Evolutionary conservation across 2,888 invertebrate genomes (phyloP).

Genomic region (Agrilus biguttatus): DNA sequence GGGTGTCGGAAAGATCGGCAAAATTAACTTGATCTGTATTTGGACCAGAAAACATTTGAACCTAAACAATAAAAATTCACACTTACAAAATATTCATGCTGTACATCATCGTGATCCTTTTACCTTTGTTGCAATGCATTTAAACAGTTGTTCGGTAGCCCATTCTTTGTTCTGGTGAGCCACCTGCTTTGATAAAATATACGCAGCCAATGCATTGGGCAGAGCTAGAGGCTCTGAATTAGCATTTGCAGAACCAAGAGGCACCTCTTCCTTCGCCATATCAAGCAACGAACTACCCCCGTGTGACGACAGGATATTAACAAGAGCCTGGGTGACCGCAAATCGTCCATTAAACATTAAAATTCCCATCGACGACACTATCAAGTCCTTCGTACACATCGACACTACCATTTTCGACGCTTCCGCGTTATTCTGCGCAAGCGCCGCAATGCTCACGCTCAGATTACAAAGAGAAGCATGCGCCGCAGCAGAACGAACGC

Average conservation of each 20-base stretch:
- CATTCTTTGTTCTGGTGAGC: constrained; percentile 39
- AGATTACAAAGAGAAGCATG: constrained; percentile 26
- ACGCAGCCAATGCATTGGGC: constrained; percentile 44
- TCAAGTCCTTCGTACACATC: constrained; percentile 38
- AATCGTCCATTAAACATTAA: constrained; percentile 27
- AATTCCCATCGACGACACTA: constrained; percentile 32
- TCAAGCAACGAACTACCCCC: constrained; percentile 30
- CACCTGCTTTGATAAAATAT: constrained; percentile 40
- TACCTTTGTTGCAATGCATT: constrained; percentile 28
- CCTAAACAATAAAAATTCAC: background rate
- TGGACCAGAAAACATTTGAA: constrained; percentile 24
- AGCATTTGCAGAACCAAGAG: constrained; percentile 10
- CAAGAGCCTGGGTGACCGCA: constrained; percentile 45
- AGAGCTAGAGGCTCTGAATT: constrained; percentile 32
- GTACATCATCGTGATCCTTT: too few species aligned
- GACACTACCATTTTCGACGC: constrained; percentile 40
- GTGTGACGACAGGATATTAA: constrained; percentile 37
- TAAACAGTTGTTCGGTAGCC: constrained; percentile 45
- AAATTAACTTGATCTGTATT: constrained; percentile 29
- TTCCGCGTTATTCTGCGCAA: constrained; percentile 38
- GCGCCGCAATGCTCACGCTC: constrained; percentile 33
- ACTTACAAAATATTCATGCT: too few species aligned
- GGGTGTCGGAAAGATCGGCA: constrained; percentile 38
- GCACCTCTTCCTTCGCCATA: constrained; percentile 22
- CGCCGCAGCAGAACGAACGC: constrained; percentile 15